Percentiles rank a stretch among this genome's conserved stretches.
phyloP scores from a whole-genome alignment of 2,888 invertebrate species.

The Apotomis betuletana region DNA sequence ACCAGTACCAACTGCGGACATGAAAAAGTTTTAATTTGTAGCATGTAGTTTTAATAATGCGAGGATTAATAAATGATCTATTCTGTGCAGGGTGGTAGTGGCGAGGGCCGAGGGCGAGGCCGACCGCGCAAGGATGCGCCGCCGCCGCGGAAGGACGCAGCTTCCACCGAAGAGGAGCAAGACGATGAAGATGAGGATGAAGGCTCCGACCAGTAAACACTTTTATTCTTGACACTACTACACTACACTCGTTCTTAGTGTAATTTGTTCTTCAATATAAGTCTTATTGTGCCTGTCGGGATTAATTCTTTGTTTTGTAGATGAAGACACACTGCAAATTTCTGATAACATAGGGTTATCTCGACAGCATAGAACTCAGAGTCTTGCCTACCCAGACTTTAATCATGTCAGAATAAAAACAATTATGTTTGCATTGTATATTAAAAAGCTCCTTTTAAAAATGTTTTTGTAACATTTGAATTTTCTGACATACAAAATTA shows the following conservation, averaged over 20 bases:
- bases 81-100: slow-evolving; percentile 63
- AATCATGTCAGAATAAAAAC: slow-evolving; percentile 64
- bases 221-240: slow-evolving; percentile 56
- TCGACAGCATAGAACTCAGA: slow-evolving; percentile 71
- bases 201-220: slow-evolving; percentile 80
- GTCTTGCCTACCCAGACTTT: slow-evolving; percentile 71
- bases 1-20: too few species aligned
- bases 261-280: slow-evolving; percentile 79
- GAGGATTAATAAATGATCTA: neutral
- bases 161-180: slow-evolving; percentile 78
- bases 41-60: neutral
- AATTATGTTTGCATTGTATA: slow-evolving; percentile 54
- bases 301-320: slow-evolving; percentile 55
- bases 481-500: slow-evolving; percentile 61
- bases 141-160: slow-evolving; percentile 79
- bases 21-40: too few species aligned
- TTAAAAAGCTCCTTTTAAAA: slow-evolving; percentile 52
- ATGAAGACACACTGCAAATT: slow-evolving; percentile 43
- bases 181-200: slow-evolving; percentile 79
- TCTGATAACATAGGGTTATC: slow-evolving; percentile 67
- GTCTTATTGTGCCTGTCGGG: slow-evolving; percentile 60
- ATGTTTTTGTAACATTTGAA: slow-evolving; percentile 41
- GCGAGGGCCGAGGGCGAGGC: slow-evolving; percentile 76
- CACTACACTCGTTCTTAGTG: slow-evolving; percentile 72
- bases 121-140: slow-evolving; percentile 78